Percentiles rank a stretch among this genome's conserved stretches.
Conservation (phyloP, 1,140 invertebrate genomes). For the Aporrectodea caliginosa region DNA sequence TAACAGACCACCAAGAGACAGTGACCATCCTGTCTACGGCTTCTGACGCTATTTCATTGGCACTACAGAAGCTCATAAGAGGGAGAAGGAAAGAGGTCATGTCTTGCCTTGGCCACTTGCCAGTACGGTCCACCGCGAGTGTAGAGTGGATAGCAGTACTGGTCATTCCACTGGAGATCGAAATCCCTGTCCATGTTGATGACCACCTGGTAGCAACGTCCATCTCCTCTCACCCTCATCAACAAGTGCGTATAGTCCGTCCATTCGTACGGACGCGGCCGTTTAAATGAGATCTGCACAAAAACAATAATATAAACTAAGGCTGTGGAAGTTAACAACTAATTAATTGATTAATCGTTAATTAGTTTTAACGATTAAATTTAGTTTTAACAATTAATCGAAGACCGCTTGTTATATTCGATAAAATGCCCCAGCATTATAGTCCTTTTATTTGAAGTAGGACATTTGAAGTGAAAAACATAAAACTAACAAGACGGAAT, state of each 20-base stretch:
- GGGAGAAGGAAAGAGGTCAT: constrained; percentile 9
- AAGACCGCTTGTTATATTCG: no score
- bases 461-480: no score
- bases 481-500: no score
- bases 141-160: constrained; percentile 75
- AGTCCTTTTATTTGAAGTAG: no score
- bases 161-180: constrained; percentile 79
- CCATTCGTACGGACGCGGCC: constrained; percentile 70
- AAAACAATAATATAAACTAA: no score
- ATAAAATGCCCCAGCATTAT: no score
- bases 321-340: no score
- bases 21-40: not conserved
- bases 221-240: constrained; percentile 83
- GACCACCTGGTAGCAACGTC: constrained; percentile 77
- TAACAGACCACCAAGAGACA: not conserved
- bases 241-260: constrained; percentile 74
- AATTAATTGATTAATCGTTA: no score
- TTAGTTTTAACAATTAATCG: no score
- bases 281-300: constrained; percentile 72
- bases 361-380: no score
- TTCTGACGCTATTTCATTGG: not conserved
- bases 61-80: not conserved
- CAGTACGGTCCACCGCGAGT: constrained; percentile 95
- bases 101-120: constrained; percentile 80
- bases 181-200: constrained; percentile 65